Percentiles rank a stretch among this genome's conserved stretches.
phyloP scores from a whole-genome alignment of 2,113 vertebrate species.

The Siniperca knerii region DNA sequence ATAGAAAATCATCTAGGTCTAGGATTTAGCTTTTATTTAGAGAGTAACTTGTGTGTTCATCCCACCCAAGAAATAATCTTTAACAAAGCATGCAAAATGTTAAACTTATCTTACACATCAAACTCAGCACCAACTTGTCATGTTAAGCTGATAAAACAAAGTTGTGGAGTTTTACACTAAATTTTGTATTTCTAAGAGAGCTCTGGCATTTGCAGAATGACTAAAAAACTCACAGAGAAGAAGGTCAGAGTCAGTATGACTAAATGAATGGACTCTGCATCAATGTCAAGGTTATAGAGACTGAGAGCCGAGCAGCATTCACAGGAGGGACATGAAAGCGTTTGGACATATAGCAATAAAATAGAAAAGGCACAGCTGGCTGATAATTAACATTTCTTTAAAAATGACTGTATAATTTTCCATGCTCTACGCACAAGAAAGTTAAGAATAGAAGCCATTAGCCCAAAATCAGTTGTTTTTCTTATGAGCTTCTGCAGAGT shows the following conservation, averaged over 20 bases:
- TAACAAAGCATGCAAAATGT: neutral
- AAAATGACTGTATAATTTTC: neutral
- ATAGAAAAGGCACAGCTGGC: neutral
- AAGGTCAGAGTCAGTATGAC: neutral
- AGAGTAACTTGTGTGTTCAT: neutral
- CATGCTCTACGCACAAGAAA: neutral
- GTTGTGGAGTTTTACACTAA: neutral
- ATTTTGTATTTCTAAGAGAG: neutral
- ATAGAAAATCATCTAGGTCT: no score
- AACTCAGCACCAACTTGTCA: neutral
- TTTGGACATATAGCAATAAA: neutral
- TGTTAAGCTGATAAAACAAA: neutral
- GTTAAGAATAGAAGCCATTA: neutral
- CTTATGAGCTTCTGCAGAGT: neutral
- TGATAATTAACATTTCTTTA: neutral
- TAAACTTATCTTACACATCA: neutral
- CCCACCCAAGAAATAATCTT: neutral
- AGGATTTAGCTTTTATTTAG: no score
- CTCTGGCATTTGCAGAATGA: constrained; percentile 1
- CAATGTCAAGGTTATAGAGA: neutral
- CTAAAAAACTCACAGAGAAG: neutral
- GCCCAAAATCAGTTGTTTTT: neutral
- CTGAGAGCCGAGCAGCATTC: constrained; percentile 7
- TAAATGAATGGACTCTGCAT: neutral
- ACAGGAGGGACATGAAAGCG: neutral